A percentile compares a stretch with the other conserved stretches of the same genome.
These are phyloP conservation scores for Pica pica DNA, from an alignment of 2,113 vertebrate genomes.

Conservation along the genomic window DNA sequence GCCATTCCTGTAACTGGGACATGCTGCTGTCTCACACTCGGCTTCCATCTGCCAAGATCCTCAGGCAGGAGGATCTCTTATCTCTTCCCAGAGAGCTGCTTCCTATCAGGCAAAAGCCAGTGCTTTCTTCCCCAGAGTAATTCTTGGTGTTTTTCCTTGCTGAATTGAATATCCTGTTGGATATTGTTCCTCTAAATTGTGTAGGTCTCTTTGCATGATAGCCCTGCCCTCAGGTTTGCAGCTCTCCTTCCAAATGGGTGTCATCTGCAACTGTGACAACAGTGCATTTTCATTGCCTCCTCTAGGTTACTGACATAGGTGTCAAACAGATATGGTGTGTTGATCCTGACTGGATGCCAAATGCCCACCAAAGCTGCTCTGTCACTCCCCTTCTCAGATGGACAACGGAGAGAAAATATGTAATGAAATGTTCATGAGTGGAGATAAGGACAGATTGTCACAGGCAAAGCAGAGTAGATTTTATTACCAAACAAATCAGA, in stretches of 20 bases:
- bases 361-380: neutral
- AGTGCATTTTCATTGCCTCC: neutral
- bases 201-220: neutral
- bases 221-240: neutral
- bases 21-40: neutral
- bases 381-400: neutral
- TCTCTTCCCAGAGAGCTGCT: neutral
- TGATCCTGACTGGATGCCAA: neutral
- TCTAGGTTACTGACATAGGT: neutral
- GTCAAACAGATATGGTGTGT: neutral
- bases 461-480: neutral
- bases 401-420: neutral
- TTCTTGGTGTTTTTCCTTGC: neutral
- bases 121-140: neutral
- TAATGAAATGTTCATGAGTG: fast-evolving
- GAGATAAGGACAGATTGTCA: neutral
- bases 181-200: neutral
- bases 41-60: neutral
- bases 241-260: neutral
- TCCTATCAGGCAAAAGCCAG: neutral
- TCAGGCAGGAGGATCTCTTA: neutral
- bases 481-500: neutral
- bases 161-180: neutral
- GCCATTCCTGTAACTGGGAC: neutral
- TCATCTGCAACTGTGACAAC: neutral